Conservation (phyloP, 2,888 invertebrate genomes). For the Platycheirus albimanus region DNA sequence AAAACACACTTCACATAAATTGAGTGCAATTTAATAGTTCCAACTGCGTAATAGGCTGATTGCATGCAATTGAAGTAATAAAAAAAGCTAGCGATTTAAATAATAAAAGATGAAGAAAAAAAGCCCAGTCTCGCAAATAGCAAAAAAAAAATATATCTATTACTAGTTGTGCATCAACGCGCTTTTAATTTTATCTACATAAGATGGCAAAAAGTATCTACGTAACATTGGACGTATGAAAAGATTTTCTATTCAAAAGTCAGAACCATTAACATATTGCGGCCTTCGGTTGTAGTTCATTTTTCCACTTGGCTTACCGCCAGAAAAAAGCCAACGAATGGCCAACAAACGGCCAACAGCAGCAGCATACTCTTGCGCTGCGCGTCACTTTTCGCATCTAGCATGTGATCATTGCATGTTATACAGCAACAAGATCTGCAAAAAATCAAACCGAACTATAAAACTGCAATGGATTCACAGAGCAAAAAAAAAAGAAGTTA, state of each 20-base stretch:
- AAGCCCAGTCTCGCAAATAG: too few species aligned
- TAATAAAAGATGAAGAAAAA: too few species aligned
- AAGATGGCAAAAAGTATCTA: too few species aligned
- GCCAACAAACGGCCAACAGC: background rate
- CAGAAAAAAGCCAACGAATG: too few species aligned
- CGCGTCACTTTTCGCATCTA: background rate
- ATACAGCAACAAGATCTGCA: constrained; percentile 14
- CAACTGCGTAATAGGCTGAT: constrained; percentile 48
- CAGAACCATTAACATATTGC: constrained; percentile 43
- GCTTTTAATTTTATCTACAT: too few species aligned
- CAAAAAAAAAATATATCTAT: too few species aligned
- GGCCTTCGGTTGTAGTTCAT: constrained; percentile 58
- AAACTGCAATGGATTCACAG: constrained; percentile 34
- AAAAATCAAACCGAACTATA: background rate
- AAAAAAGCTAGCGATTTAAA: too few species aligned
- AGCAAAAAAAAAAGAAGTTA: constrained; percentile 40
- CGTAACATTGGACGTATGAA: too few species aligned
- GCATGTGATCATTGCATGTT: constrained; percentile 64
- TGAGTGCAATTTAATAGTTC: constrained; percentile 6
- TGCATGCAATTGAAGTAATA: constrained; percentile 43
- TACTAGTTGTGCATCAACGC: too few species aligned
- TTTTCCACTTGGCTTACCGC: constrained; percentile 50
- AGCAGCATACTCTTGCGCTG: constrained; percentile 10
- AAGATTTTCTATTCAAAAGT: constrained; percentile 18
- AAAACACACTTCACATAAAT: background rate